Evolutionary conservation across 2,113 vertebrate species (phyloP).

Genomic region (Arvicanthis niloticus): DNA sequence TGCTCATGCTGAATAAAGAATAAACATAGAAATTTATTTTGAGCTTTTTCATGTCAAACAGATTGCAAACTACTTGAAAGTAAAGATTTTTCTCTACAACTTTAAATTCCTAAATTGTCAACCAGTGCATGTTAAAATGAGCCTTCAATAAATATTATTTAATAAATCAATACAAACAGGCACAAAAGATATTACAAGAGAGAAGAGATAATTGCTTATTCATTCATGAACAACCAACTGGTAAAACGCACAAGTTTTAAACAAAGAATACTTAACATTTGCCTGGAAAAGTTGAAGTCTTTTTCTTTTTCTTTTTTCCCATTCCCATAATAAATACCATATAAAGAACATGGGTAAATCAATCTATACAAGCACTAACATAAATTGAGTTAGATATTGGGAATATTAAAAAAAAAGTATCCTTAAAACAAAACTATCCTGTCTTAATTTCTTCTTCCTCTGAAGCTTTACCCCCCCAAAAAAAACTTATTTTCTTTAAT

Average conservation of each 20-base stretch:
- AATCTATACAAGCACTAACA: background rate
- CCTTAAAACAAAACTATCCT: background rate
- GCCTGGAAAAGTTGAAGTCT: background rate
- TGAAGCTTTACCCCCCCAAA: background rate
- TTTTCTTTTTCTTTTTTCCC: background rate
- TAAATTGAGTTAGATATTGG: background rate
- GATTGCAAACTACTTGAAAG: background rate
- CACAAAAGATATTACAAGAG: background rate
- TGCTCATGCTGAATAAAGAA: background rate
- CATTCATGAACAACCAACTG: background rate
- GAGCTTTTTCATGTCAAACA: background rate
- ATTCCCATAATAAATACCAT: background rate
- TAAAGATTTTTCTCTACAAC: background rate
- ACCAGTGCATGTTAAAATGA: background rate
- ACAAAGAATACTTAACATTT: background rate
- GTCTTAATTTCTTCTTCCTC: background rate
- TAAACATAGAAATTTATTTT: background rate
- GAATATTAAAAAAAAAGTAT: background rate
- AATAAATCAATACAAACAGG: background rate
- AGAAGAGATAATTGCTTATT: background rate
- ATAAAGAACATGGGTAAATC: background rate
- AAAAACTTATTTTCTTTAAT: background rate
- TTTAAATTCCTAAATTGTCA: constrained; percentile 31
- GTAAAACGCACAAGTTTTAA: background rate
- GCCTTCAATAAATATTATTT: background rate